Conservation (phyloP, 2,888 invertebrate species). For the Microplitis manilae region DNA sequence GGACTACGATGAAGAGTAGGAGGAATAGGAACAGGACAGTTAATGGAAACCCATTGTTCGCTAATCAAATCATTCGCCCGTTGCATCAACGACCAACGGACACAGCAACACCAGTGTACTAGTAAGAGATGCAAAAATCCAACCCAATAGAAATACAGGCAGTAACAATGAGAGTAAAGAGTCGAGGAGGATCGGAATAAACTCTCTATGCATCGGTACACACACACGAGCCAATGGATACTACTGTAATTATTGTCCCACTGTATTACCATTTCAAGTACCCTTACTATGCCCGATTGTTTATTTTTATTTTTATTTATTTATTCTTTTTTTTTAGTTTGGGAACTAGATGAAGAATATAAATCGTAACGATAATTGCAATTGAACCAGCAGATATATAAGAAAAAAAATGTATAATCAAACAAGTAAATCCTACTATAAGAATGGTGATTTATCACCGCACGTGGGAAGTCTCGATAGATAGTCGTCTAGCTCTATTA, state of each 20-base stretch:
- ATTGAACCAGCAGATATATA: background rate
- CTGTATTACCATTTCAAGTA: conserved; percentile 19
- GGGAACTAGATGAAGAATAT: background rate
- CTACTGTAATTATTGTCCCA: background rate
- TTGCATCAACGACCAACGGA: conserved; percentile 47
- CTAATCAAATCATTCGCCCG: conserved; percentile 71
- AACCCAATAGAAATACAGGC: background rate
- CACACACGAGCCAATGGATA: conserved; percentile 10
- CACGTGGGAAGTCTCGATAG: background rate
- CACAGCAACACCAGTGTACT: conserved; percentile 4
- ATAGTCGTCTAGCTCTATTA: background rate
- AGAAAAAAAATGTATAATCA: background rate
- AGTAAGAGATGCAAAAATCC: conserved; percentile 12
- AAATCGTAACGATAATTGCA: background rate
- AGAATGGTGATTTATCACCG: background rate
- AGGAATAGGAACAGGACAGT: conserved; percentile 59
- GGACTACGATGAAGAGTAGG: conserved; percentile 37
- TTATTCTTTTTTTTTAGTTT: background rate
- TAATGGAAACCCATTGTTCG: conserved; percentile 72
- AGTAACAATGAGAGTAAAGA: background rate
- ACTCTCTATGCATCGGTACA: background rate
- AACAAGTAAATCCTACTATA: background rate
- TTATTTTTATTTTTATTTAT: background rate
- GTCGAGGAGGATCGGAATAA: background rate
- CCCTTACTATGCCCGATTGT: background rate